Percentiles rank a stretch among this genome's conserved stretches.
Evolutionary conservation across 2,113 vertebrate species (phyloP).

Genomic region (Leuciscus idus): DNA sequence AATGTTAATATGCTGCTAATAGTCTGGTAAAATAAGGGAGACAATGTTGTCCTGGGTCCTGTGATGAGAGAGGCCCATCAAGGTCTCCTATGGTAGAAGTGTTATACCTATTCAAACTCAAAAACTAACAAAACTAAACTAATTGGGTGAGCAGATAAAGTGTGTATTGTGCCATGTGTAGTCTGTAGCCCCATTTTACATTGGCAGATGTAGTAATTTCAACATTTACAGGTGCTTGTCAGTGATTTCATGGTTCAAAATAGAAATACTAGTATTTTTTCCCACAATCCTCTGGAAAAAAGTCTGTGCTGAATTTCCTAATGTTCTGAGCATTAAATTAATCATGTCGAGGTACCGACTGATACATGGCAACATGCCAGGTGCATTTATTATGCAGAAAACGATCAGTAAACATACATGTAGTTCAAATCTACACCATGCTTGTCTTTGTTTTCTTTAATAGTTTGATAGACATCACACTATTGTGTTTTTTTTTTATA

Average conservation of each 20-base stretch:
- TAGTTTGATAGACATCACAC: not conserved
- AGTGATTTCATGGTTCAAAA: not conserved
- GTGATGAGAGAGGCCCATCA: not conserved
- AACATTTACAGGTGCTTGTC: not conserved
- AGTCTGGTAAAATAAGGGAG: not conserved
- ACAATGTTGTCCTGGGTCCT: not conserved
- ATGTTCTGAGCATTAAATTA: too few species aligned
- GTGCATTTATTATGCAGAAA: too few species aligned
- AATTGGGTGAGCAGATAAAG: not conserved
- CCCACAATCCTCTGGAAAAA: not conserved
- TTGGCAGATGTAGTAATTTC: not conserved
- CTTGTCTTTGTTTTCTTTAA: too few species aligned
- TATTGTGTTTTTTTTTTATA: not conserved
- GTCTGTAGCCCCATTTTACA: not conserved
- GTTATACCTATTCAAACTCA: not conserved
- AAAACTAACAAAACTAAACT: not conserved
- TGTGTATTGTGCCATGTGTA: not conserved
- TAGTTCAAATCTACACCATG: too few species aligned
- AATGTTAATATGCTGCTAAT: not conserved
- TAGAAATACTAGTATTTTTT: not conserved
- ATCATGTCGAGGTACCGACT: too few species aligned
- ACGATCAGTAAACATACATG: too few species aligned
- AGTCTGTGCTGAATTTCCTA: not conserved
- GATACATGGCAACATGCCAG: too few species aligned
- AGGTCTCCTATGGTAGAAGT: not conserved